Conservation (phyloP, 1,140 invertebrate species). For the Micrasema minimum region DNA sequence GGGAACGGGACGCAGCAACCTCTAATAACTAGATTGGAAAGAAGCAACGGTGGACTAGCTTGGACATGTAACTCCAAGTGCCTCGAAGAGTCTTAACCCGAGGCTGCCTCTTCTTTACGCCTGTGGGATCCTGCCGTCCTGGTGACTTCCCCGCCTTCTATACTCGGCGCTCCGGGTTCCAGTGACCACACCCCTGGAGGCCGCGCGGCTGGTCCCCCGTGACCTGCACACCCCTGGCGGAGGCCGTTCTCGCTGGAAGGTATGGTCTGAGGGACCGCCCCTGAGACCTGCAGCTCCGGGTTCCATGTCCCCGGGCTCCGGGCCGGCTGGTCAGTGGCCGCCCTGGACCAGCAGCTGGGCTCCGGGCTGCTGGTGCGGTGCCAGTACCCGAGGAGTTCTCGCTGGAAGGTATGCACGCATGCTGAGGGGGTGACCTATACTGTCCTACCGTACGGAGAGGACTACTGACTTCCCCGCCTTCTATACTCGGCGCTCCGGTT, state of each 20-base stretch:
- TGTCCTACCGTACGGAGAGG: slow-evolving; percentile 75
- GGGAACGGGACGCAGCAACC: too few relatives aligned
- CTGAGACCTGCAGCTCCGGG: too few relatives aligned
- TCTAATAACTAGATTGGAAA: too few relatives aligned
- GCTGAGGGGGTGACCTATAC: too few relatives aligned
- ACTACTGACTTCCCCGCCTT: slow-evolving; percentile 85
- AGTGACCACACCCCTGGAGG: slow-evolving; percentile 76
- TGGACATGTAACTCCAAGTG: too few relatives aligned
- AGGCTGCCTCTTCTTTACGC: too few relatives aligned
- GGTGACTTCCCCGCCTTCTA: slow-evolving; percentile 91
- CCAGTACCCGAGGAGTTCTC: slow-evolving; percentile 84
- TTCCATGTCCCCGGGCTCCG: slow-evolving; percentile 72
- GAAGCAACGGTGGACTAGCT: too few relatives aligned
- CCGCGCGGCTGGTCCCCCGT: slow-evolving; percentile 74
- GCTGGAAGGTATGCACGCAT: slow-evolving; percentile 71
- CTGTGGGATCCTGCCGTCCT: too few relatives aligned
- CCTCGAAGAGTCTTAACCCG: too few relatives aligned
- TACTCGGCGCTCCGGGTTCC: slow-evolving; percentile 74
- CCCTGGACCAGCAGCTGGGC: slow-evolving; percentile 74
- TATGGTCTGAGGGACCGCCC: too few relatives aligned
- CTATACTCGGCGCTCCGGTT: slow-evolving; percentile 79
- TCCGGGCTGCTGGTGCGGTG: slow-evolving; percentile 92
- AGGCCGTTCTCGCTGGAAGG: slow-evolving; percentile 73
- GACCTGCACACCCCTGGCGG: slow-evolving; percentile 74
- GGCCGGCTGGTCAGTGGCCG: slow-evolving; percentile 75